phyloP scores from a whole-genome alignment of 2,888 invertebrate genomes.

The Nemoura dubitans region DNA sequence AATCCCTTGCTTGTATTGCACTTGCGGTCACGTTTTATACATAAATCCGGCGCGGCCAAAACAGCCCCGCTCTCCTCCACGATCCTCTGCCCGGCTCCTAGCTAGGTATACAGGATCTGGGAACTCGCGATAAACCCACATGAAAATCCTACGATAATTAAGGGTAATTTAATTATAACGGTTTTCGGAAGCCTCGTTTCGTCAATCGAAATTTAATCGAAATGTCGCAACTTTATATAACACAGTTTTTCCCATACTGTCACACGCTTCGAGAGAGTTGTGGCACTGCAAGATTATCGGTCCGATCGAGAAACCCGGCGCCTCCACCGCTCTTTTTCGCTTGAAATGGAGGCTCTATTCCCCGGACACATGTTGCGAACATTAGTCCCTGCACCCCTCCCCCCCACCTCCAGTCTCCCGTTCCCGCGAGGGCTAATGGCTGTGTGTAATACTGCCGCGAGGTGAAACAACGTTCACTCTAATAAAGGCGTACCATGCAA shows the following conservation, averaged over 20 bases:
- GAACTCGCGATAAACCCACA: background rate
- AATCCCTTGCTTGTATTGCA: slow-evolving; percentile 22
- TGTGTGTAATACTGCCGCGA: background rate
- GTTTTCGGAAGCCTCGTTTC: background rate
- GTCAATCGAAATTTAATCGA: background rate
- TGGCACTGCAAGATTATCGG: too few species aligned
- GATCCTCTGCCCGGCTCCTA: background rate
- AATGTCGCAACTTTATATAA: background rate
- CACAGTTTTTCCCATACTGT: too few species aligned
- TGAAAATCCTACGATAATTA: background rate
- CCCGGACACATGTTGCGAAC: slow-evolving; percentile 12
- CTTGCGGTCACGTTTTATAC: slow-evolving; percentile 22
- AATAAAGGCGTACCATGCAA: slow-evolving; percentile 19
- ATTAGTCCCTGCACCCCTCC: slow-evolving; percentile 1
- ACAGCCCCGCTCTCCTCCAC: background rate
- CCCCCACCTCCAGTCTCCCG: background rate
- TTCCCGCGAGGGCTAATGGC: slow-evolving; percentile 25
- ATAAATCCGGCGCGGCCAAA: slow-evolving; percentile 16
- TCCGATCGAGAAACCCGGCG: background rate
- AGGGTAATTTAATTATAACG: background rate
- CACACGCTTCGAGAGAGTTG: too few species aligned
- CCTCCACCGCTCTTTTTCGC: background rate
- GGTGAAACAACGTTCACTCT: slow-evolving; percentile 17
- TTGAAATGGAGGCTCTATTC: background rate
- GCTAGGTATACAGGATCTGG: background rate